Evolutionary conservation across 1,140 invertebrate genomes (phyloP), one percentile per base, ranked within the genome.

Genomic region (Drosophila triauraria): DNA sequence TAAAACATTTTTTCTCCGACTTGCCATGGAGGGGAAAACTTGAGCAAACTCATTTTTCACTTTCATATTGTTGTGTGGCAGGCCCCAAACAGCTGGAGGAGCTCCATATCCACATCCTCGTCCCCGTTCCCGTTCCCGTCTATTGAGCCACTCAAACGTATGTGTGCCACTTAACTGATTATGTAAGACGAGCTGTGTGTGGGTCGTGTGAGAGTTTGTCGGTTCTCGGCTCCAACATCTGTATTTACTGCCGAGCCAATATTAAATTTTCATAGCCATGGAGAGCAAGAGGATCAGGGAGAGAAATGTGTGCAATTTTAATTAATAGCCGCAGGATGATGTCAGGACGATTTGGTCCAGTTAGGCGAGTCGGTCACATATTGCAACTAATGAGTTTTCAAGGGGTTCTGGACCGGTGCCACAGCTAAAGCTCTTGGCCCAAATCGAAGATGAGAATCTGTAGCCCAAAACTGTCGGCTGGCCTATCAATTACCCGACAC

Each of bases 91-190:
- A 47, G 40, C 32, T 43, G 43, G 47, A 74, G 43, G 38, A 56
- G 32, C 50, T 47, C 30, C 42, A n/a, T 42, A 38, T 43, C 48
- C 40, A 57, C 27, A 44, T 63, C 46, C 17, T n/a, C 38, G 32
- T 13, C 0, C 1, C 12, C 46, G 2, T 0, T 3, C 10, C n/a
- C 17, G 46, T 32, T 5, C 40, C 25, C 57, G 32, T 64, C 23
- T 54, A 65, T 62, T 62, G 62, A 38, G 27, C 35, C 56, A 35
- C 43, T 40, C 27, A 25, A 44, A 67, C 61, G 38, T 70, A 64
- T 82, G 70, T 77, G 83, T 62, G 69, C 64, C 84, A 87, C 84
- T 87, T 87, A 87, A 87, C 84, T 88, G 84, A 88, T 87, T 87
- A 88, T 83, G 74, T 88, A 80, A 87, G 72, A 68, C 32, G 53